A percentile compares a stretch with the other conserved stretches of the same genome.
Evolutionary conservation across 2,888 invertebrate species (phyloP).

Genomic region (Papilio protenor): DNA sequence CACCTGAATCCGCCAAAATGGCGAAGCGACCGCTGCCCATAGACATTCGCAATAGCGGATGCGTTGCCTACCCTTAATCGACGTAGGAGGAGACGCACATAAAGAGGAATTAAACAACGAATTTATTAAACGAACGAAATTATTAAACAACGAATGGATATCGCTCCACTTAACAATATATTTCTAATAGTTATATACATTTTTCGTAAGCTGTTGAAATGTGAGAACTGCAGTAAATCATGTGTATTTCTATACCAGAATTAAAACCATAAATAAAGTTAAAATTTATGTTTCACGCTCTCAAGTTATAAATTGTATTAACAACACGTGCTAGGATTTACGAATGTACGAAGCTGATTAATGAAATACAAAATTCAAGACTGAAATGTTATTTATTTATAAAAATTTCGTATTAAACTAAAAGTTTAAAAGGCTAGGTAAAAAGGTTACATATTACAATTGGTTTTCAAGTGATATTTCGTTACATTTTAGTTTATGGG

Average conservation of each 20-base stretch:
- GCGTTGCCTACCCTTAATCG: too few species aligned
- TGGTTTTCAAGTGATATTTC: too few species aligned
- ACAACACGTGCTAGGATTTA: conserved; percentile 21
- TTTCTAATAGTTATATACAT: not conserved
- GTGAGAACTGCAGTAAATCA: not conserved
- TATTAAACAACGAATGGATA: not conserved
- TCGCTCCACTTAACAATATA: not conserved
- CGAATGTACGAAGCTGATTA: conserved; percentile 16
- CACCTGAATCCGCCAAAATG: too few species aligned
- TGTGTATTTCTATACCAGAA: conserved; percentile 25
- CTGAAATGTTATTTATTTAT: not conserved
- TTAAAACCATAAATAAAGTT: conserved; percentile 26
- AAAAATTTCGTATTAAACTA: not conserved
- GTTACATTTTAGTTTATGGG: too few species aligned
- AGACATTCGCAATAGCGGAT: too few species aligned
- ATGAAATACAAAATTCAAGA: not conserved
- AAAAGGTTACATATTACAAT: too few species aligned
- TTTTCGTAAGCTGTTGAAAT: not conserved
- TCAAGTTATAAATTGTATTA: conserved; percentile 22
- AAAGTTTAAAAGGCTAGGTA: not conserved
- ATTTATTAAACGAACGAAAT: too few species aligned
- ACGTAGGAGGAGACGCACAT: too few species aligned
- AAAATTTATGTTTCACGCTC: conserved; percentile 23
- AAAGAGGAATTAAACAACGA: too few species aligned
- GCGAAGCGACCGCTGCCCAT: too few species aligned